phyloP scores from a whole-genome alignment of 2,113 vertebrate genomes.

The Oreochromis spilurus region DNA sequence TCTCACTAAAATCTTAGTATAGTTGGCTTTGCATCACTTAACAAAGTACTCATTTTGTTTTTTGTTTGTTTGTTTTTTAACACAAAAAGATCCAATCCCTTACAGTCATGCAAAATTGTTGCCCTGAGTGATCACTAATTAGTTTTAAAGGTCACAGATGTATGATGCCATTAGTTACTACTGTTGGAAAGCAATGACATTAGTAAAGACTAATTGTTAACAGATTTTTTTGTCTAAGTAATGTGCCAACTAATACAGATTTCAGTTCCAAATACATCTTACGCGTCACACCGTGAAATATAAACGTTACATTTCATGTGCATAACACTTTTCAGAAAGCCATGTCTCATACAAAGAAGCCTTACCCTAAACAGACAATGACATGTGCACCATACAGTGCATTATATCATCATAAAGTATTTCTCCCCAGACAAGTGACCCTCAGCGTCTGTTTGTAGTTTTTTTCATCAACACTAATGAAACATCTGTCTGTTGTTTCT shows the following conservation, averaged over 20 bases:
- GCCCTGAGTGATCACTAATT: slow-evolving; percentile 23
- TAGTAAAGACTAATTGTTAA: slow-evolving; percentile 30
- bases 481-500: slow-evolving; percentile 60
- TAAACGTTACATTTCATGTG: neutral
- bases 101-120: neutral
- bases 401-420: slow-evolving; percentile 48
- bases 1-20: neutral
- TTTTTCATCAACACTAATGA: slow-evolving; percentile 58
- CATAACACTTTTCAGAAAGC: neutral
- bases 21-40: neutral
- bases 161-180: slow-evolving; percentile 18
- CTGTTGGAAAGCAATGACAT: slow-evolving; percentile 23
- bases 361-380: slow-evolving; percentile 1
- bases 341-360: neutral
- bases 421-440: slow-evolving; percentile 55
- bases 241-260: neutral
- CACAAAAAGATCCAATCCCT: neutral
- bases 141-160: slow-evolving; percentile 31
- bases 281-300: neutral
- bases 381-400: slow-evolving; percentile 1
- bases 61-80: neutral
- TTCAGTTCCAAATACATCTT: neutral
- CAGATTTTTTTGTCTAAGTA: slow-evolving; percentile 27
- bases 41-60: neutral
- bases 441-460: slow-evolving; percentile 60